These are phyloP conservation scores for Nasalis larvatus DNA, from an alignment of 2,113 vertebrate species.

Conservation along the genomic window DNA sequence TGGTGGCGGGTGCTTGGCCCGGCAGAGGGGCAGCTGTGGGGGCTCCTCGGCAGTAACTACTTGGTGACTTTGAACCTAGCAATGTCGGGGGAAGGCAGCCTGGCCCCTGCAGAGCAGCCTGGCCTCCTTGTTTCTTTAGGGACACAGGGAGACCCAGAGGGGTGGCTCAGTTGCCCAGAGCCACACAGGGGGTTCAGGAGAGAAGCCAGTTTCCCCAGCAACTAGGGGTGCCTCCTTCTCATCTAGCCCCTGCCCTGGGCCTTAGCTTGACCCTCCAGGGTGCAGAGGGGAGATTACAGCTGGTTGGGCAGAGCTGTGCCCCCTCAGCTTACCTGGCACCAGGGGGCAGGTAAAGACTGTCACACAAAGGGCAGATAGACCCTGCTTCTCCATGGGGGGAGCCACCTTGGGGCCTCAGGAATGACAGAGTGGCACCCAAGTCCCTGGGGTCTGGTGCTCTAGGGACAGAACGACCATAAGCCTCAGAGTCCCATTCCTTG, in stretches of 20 bases:
- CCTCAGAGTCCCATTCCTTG: neutral
- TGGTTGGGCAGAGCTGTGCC: neutral
- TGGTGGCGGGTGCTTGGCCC: constrained; percentile 28
- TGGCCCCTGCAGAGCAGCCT: neutral
- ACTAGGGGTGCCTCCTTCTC: too few species aligned
- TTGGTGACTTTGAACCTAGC: constrained; percentile 76
- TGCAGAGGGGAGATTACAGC: neutral
- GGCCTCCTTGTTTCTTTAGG: neutral
- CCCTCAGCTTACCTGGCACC: constrained; percentile 12
- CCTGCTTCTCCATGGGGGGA: neutral
- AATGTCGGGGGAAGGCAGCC: constrained; percentile 37
- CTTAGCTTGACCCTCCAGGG: neutral
- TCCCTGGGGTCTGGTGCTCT: neutral
- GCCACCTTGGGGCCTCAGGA: neutral
- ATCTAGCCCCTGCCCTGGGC: neutral
- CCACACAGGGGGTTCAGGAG: neutral
- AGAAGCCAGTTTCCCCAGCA: neutral
- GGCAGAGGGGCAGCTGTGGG: constrained; percentile 16
- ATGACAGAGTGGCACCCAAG: neutral
- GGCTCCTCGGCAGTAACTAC: constrained; percentile 52
- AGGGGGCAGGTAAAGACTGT: constrained; percentile 29
- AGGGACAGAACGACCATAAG: neutral
- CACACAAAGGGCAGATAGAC: neutral
- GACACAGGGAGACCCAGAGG: neutral
- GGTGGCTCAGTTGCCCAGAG: constrained; percentile 6